Conservation (phyloP, 2,113 vertebrate genomes). For the Triplophysa siluroides region DNA sequence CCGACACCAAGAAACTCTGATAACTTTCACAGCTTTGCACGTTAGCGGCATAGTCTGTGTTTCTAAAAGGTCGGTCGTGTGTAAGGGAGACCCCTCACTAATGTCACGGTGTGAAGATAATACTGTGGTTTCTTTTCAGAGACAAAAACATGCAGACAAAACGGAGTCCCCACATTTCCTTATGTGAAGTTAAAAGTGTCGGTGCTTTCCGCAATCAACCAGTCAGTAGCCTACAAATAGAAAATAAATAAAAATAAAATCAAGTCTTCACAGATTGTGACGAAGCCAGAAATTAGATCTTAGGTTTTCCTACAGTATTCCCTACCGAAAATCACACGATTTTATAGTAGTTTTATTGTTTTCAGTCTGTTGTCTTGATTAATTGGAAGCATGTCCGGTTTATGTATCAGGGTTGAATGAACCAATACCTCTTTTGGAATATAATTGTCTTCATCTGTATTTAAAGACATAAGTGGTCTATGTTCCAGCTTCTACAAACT, state of each 20-base stretch:
- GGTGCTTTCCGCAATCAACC: slow-evolving; percentile 23
- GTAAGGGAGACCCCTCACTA: slow-evolving; percentile 49
- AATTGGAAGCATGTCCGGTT: too few species aligned
- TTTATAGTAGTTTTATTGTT: too few species aligned
- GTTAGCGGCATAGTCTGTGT: slow-evolving; percentile 7
- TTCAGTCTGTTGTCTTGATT: too few species aligned
- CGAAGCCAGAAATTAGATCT: neutral
- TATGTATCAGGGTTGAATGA: neutral
- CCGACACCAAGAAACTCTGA: slow-evolving; percentile 33
- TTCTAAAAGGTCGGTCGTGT: slow-evolving; percentile 23
- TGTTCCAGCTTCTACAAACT: neutral
- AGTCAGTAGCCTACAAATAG: neutral
- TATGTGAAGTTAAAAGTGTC: neutral
- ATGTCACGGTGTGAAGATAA: slow-evolving; percentile 43
- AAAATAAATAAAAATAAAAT: too few species aligned
- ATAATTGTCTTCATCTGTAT: too few species aligned
- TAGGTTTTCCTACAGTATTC: neutral
- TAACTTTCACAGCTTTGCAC: neutral
- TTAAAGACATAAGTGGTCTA: neutral
- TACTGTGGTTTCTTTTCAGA: slow-evolving; percentile 27
- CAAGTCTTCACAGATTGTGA: slow-evolving; percentile 8
- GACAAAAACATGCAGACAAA: slow-evolving; percentile 18
- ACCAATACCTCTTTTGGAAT: neutral
- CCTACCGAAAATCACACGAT: neutral
- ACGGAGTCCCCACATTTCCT: slow-evolving; percentile 22